Evolutionary conservation across 2,797 vertebrate genomes (phyloP), one percentile per base, ranked within the genome.

Genomic region (Enteromius argenteus): DNA sequence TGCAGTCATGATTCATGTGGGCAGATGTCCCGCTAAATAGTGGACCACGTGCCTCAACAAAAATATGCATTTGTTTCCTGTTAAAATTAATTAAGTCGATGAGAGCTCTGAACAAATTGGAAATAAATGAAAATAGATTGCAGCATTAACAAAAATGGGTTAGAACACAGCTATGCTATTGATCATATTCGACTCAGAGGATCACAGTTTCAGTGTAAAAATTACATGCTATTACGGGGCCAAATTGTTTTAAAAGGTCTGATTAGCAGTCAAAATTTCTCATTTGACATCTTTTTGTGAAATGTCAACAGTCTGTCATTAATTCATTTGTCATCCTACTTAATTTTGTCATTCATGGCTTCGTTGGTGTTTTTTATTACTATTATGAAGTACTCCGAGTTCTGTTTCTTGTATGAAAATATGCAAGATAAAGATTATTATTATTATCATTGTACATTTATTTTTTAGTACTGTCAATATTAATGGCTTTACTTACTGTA

Each of bases 121-220:
- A 74, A 87, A 80, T 68, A 80, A 86, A 62, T 85, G 32, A 62
- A 78, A 86, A 83, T 69, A 87, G 79, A 86, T 84, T 86, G 74
- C 64, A 32, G 77, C 35, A 66, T 73, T 75, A 56, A 39, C 32
- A 77, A 68, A 83, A 56, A 83, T 76, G 62, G 64, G 66, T 76
- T 66, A 39, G 39, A 53, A 39, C 49, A 58, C 35, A 42, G 53
- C 35, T 72, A 42, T 32, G 62, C 73, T 51, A 83, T 83, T 75
- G 72, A 83, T 76, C 72, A 83, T 35, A 23, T 56, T 62, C 23
- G 35, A 35, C 66, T 69, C 69, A 10, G 69, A 73, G 56, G 39
- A 58, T 46, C 39, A n/a, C 27, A 15, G 60, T 51, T 76, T 53
- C 21, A 44, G 60, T 37, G 49, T 77, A 58, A 77, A 83, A 66